Conservation (phyloP, 2,113 vertebrate species). For the Pagrus major region DNA sequence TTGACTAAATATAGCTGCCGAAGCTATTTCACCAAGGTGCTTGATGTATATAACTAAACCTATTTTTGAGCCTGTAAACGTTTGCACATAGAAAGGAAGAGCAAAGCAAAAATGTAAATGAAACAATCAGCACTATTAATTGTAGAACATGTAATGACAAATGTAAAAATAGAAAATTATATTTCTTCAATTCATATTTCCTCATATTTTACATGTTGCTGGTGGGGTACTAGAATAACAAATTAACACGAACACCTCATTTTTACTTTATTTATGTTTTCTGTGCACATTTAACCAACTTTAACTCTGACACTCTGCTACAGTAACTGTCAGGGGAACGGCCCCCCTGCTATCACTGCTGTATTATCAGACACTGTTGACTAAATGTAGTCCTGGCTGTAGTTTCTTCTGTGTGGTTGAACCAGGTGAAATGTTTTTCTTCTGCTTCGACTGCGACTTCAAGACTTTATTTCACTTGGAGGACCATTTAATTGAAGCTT, state of each 20-base stretch:
- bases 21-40: constrained; percentile 72
- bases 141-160: constrained; percentile 46
- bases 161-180: constrained; percentile 38
- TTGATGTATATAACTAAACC: constrained; percentile 72
- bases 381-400: constrained; percentile 35
- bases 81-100: constrained; percentile 70
- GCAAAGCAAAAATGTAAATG: constrained; percentile 56
- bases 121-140: constrained; percentile 64
- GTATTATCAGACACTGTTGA: constrained; percentile 25
- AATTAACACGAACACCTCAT: constrained; percentile 53
- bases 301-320: constrained; percentile 7
- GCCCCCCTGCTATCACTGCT: constrained; percentile 26
- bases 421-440: constrained; percentile 21
- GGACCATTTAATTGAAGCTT: constrained; percentile 17
- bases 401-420: constrained; percentile 26
- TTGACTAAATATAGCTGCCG: constrained; percentile 43
- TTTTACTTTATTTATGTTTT: constrained; percentile 38
- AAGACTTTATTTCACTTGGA: constrained; percentile 13
- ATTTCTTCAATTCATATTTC: constrained; percentile 37
- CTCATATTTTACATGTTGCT: constrained; percentile 28
- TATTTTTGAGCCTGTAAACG: constrained; percentile 74
- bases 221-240: constrained; percentile 31
- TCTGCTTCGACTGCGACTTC: constrained; percentile 15
- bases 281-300: constrained; percentile 16
- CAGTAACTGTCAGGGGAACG: constrained; percentile 15